Evolutionary conservation across 2,888 invertebrate species (phyloP), one percentile per base, ranked within the genome.

Genomic region (Erebia palarica): DNA sequence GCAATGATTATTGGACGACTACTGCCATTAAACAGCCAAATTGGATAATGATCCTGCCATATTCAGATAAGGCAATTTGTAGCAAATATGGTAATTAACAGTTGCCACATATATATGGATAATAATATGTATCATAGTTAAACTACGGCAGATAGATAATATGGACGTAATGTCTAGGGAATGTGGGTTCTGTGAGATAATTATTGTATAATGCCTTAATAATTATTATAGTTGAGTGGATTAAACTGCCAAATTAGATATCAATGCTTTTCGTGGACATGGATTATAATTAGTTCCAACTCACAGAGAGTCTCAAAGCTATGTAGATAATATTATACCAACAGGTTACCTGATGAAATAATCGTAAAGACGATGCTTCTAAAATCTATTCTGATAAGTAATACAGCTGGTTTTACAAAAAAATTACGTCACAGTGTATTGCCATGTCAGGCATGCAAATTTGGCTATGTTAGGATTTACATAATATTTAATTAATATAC

Each of bases 211-310:
- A 72, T 73, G 70, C 67, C 69, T 65, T 49, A 21, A 21, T 61
- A 18, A 57, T 36, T 58, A 13, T 27, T 64, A 64, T 87, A 85
- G 84, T 85, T 89, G 89, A 90, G 85, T 83, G 90, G 89, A 90
- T 90, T 88, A 88, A 87, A 81, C 78, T 80, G 76, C 84, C 84
- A 88, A 91, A 91, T 90, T 90, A 89, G 90, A 89, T 90, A 90
- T 89, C 53, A 53, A 51, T 84, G 87, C 61, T 8, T 87, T 89
- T 8, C 87, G 89, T 88, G 87, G 89, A 88, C 89, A 85, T 86
- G 85, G 84, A 87, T 86, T 87, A 86, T 91, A 90, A 92, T 92
- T 91, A 92, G 89, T 88, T 90, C 87, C 86, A 88, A 88, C 86
- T 88, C 87, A 87, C 85, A 82, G 87, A 86, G 79, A 73, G 78